phyloP scores from a whole-genome alignment of 2,797 vertebrate species.

The Pipistrellus nathusii region DNA sequence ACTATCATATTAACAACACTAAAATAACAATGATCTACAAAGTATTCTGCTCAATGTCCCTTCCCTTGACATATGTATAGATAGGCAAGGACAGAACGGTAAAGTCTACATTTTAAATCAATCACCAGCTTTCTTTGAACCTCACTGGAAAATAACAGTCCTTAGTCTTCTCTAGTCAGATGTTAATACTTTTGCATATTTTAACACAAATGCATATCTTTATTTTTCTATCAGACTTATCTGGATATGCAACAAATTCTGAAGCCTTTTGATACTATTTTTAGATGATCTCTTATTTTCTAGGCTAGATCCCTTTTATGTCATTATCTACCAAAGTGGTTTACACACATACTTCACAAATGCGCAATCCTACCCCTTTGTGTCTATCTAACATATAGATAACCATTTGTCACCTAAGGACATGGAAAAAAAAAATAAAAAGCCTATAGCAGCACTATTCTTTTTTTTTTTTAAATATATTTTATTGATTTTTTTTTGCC shows the following conservation, averaged over 20 bases:
- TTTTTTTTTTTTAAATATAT: no score
- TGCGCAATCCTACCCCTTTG: background rate
- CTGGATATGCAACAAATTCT: background rate
- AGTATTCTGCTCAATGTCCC: background rate
- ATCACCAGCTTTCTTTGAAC: background rate
- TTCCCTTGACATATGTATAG: background rate
- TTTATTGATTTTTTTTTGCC: no score
- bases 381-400: background rate
- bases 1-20: background rate
- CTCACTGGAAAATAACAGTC: background rate
- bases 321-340: background rate
- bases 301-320: background rate
- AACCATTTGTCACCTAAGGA: background rate
- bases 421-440: background rate
- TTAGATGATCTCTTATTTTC: slow-evolving; percentile 2
- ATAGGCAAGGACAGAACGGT: background rate
- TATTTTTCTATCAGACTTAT: background rate
- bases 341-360: background rate
- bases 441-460: background rate
- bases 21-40: background rate
- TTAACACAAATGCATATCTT: background rate
- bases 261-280: background rate
- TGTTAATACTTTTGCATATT: background rate
- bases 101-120: background rate
- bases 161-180: background rate